Percentiles rank a stretch among this genome's conserved stretches.
Conservation (phyloP, 2,888 invertebrate genomes). For the Danaus chrysippus region DNA sequence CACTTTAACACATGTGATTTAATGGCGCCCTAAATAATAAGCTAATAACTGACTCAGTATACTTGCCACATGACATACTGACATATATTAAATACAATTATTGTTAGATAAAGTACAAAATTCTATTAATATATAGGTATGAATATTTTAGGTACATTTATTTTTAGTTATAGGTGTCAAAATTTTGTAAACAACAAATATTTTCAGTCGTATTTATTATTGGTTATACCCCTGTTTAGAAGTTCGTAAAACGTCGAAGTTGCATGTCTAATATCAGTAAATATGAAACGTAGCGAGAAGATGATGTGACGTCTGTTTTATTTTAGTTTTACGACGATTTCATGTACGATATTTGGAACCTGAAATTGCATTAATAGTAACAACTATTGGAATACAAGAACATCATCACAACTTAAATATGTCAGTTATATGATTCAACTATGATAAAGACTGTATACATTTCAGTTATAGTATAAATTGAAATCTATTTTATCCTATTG, state of each 20-base stretch:
- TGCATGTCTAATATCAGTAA: conserved; percentile 16
- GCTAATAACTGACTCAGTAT: background rate
- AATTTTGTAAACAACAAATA: background rate
- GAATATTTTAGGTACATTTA: no score
- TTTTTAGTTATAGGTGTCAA: no score
- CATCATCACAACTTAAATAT: no score
- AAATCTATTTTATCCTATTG: no score
- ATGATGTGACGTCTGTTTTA: conserved; percentile 14
- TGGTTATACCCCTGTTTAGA: conserved; percentile 9
- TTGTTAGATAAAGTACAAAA: no score
- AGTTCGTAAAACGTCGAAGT: conserved; percentile 14
- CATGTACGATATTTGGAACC: background rate
- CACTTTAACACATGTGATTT: conserved; percentile 2
- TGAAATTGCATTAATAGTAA: conserved; percentile 6
- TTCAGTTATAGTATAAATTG: no score
- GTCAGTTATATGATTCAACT: no score
- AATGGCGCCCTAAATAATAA: background rate
- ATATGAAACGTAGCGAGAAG: conserved; percentile 11
- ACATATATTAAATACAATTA: background rate
- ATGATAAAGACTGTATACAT: no score
- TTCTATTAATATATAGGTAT: no score
- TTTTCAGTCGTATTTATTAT: conserved; percentile 2
- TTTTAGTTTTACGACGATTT: conserved; percentile 9
- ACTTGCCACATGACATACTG: background rate
- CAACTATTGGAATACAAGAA: no score